These are phyloP conservation scores for Acanthosoma haemorrhoidale DNA, from an alignment of 2,888 invertebrate species.

Conservation along the genomic window DNA sequence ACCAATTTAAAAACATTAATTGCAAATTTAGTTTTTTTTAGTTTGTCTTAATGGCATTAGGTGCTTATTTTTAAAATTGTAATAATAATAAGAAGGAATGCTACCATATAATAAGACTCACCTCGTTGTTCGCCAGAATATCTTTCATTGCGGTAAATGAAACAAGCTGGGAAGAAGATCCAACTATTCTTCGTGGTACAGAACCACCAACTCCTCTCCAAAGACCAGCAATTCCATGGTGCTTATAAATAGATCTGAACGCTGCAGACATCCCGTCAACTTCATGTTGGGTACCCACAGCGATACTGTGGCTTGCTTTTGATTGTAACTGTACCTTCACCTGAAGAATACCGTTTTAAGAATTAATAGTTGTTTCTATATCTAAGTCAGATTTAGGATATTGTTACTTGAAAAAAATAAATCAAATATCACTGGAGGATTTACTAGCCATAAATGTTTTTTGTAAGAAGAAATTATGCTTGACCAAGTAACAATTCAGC, in stretches of 20 bases:
- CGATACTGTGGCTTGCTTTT: conserved; percentile 63
- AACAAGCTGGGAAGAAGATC: conserved; percentile 77
- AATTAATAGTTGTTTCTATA: too few relatives aligned
- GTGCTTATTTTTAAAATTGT: too few relatives aligned
- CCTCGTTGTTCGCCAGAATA: conserved; percentile 44
- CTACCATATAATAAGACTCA: conserved; percentile 29
- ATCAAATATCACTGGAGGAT: too few relatives aligned
- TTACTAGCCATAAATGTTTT: too few relatives aligned
- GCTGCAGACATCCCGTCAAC: conserved; percentile 64
- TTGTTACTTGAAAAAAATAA: too few relatives aligned
- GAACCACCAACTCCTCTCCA: conserved; percentile 75
- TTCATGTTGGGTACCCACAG: conserved; percentile 81
- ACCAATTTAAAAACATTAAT: too few relatives aligned
- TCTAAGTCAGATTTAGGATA: too few relatives aligned
- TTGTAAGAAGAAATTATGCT: too few relatives aligned
- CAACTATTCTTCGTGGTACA: conserved; percentile 68
- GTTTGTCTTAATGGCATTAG: too few relatives aligned
- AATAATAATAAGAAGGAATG: neutral
- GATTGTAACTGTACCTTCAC: conserved; percentile 78
- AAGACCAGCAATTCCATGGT: conserved; percentile 54
- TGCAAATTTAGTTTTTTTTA: too few relatives aligned
- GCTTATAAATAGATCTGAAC: conserved; percentile 50
- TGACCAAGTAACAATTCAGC: too few relatives aligned
- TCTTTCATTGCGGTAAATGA: conserved; percentile 70
- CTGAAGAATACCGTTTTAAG: too few relatives aligned